Evolutionary conservation across 2,888 invertebrate species (phyloP).

Genomic region (Crossocerus cetratus): DNA sequence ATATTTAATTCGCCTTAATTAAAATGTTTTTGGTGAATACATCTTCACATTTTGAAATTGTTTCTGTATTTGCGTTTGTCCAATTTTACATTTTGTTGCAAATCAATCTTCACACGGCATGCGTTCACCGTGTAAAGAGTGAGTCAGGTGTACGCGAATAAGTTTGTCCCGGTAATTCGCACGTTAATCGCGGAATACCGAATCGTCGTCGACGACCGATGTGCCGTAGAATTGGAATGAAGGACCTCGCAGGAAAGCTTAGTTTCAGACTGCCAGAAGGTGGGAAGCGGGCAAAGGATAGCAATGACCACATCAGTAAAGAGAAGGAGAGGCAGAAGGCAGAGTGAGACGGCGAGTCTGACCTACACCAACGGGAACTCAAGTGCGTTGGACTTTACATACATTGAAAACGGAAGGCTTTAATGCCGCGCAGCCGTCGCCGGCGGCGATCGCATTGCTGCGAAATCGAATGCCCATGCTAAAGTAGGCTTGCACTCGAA

Average conservation of each 20-base stretch:
- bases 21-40: too few species aligned
- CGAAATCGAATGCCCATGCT: slow-evolving; percentile 3
- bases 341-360: slow-evolving; percentile 27
- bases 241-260: neutral
- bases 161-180: too few species aligned
- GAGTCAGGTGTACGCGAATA: too few species aligned
- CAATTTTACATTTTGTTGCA: too few species aligned
- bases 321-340: neutral
- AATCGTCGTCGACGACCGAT: too few species aligned
- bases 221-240: neutral
- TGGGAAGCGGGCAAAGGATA: neutral
- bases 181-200: too few species aligned
- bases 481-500: neutral
- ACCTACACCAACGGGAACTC: slow-evolving; percentile 62
- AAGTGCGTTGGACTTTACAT: slow-evolving; percentile 45
- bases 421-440: neutral
- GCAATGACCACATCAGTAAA: neutral
- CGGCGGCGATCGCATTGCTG: neutral
- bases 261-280: neutral
- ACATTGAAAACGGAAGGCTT: slow-evolving; percentile 34
- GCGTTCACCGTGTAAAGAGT: too few species aligned
- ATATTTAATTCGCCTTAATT: too few species aligned
- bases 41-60: too few species aligned
- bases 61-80: too few species aligned
- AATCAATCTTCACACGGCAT: too few species aligned